Conservation (phyloP, 92 coral and sea anemone species). For the Zoanthus sociatus region DNA sequence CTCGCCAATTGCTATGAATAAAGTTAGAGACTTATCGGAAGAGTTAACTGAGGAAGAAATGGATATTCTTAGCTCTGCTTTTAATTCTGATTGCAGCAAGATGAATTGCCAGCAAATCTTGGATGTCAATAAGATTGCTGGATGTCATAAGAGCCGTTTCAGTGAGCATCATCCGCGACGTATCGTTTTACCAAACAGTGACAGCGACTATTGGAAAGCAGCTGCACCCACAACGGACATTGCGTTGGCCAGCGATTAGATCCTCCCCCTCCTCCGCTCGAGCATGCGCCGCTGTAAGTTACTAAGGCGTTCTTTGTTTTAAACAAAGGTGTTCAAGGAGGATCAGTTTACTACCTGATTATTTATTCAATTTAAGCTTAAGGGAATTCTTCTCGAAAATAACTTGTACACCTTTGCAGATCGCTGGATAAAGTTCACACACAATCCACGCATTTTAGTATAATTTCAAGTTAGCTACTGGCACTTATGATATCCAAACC, state of each 20-base stretch:
- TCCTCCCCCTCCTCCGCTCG: background rate
- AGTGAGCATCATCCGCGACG: conserved; percentile 1
- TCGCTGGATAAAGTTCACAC: too few species aligned
- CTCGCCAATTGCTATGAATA: conserved; percentile 1
- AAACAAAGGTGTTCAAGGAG: background rate
- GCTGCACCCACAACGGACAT: background rate
- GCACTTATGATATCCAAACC: too few species aligned
- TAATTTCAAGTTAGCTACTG: too few species aligned
- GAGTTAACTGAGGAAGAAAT: conserved; percentile 13
- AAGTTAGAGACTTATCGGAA: conserved; percentile 15
- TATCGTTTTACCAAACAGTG: conserved; percentile 1
- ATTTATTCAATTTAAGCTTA: too few species aligned
- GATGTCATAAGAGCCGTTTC: background rate
- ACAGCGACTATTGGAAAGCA: conserved; percentile 13
- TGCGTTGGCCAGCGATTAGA: background rate
- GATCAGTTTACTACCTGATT: background rate
- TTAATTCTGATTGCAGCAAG: background rate
- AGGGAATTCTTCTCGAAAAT: too few species aligned
- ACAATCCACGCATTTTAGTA: too few species aligned
- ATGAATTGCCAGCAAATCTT: background rate
- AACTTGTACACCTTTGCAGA: too few species aligned
- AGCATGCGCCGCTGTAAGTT: background rate
- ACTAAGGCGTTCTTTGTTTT: background rate
- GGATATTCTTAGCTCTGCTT: conserved; percentile 2
- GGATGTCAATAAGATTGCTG: background rate